phyloP scores from a whole-genome alignment of 2,113 vertebrate species.

The Chamaea fasciata region DNA sequence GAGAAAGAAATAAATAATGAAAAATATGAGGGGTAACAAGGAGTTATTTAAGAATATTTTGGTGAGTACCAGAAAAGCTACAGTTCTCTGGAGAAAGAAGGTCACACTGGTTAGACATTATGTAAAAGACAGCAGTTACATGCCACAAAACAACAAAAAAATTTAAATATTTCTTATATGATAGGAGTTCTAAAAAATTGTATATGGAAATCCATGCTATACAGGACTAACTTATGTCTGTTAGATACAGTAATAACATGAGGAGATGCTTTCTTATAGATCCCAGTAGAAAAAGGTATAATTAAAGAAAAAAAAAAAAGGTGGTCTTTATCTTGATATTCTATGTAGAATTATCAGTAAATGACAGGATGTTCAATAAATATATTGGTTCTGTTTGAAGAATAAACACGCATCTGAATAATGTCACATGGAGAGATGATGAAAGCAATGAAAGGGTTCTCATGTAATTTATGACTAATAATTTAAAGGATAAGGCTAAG shows the following conservation, averaged over 20 bases:
- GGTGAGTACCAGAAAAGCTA: neutral
- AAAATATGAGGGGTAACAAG: neutral
- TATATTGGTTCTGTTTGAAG: neutral
- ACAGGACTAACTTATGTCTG: neutral
- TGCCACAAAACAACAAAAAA: neutral
- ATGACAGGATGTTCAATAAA: neutral
- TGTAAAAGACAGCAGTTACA: neutral
- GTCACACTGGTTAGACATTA: neutral
- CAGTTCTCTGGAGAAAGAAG: neutral
- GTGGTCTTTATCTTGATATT: neutral
- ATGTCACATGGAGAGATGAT: neutral
- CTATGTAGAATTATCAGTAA: neutral
- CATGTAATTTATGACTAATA: neutral
- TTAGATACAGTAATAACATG: neutral
- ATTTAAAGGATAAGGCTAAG: neutral
- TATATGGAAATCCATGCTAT: neutral
- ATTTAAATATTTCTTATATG: neutral
- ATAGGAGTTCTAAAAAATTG: neutral
- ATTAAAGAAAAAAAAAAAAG: neutral
- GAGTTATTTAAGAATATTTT: neutral
- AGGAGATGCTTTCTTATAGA: neutral
- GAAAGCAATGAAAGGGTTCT: neutral
- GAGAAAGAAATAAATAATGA: neutral
- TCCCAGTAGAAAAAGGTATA: neutral
- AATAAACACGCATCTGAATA: neutral